Conservation (phyloP, 2,888 invertebrate genomes). For the Microctonus aethiopoides region DNA sequence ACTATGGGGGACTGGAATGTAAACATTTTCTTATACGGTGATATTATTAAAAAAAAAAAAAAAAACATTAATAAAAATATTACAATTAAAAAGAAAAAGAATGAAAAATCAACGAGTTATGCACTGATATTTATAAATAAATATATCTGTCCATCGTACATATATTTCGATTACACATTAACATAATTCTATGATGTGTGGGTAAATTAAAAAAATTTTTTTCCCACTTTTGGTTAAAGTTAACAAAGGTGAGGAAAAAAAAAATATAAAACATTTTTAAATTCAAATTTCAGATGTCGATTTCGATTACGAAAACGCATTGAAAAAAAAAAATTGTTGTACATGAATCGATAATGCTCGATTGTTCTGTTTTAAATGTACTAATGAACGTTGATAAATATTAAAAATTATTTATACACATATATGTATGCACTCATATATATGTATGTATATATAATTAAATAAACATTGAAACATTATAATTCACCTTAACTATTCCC, state of each 20-base stretch:
- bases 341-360: slow-evolving; percentile 5
- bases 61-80: no score
- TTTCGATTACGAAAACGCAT: background rate
- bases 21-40: slow-evolving; percentile 10
- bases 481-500: slow-evolving; percentile 39
- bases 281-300: no score
- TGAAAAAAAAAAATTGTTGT: slow-evolving; percentile 14
- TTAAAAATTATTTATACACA: slow-evolving; percentile 24
- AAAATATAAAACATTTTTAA: background rate
- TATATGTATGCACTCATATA: slow-evolving; percentile 4
- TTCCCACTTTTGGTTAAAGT: background rate
- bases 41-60: background rate
- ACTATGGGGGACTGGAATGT: background rate
- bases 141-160: slow-evolving; percentile 16
- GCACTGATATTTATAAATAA: slow-evolving; percentile 1
- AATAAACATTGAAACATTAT: slow-evolving; percentile 11
- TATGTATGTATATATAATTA: background rate
- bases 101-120: slow-evolving; percentile 6
- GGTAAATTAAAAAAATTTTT: background rate
- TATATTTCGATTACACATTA: background rate
- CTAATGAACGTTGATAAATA: slow-evolving; percentile 28
- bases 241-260: background rate
- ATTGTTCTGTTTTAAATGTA: slow-evolving; percentile 27
- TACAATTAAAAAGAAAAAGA: background rate
- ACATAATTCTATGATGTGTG: background rate